Evolutionary conservation across 2,113 vertebrate genomes (phyloP).

Genomic region (Tympanuchus pallidicinctus): DNA sequence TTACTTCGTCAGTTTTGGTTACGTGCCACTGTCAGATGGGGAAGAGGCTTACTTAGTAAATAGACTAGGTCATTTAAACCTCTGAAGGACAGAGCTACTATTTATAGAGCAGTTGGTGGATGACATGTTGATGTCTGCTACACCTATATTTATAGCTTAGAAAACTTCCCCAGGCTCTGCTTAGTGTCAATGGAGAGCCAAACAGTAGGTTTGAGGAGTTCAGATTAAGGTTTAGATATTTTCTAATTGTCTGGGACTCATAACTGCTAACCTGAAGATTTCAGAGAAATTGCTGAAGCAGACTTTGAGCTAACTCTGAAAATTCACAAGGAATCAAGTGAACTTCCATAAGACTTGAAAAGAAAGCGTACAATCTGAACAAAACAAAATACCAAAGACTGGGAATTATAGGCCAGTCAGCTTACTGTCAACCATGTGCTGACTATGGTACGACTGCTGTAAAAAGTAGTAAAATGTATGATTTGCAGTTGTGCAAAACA

Average conservation of each 20-base stretch:
- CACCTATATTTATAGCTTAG: not conserved
- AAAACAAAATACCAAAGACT: not conserved
- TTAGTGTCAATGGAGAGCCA: not conserved
- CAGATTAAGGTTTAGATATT: not conserved
- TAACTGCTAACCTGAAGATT: not conserved
- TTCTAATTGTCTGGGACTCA: not conserved
- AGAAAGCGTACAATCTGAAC: not conserved
- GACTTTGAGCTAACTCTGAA: not conserved
- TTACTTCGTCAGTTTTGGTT: not conserved
- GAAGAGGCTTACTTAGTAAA: not conserved
- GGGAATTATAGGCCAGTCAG: not conserved
- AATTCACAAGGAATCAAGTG: not conserved
- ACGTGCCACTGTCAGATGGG: not conserved
- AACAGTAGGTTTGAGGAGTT: not conserved
- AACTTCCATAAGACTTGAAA: not conserved
- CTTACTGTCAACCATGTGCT: not conserved
- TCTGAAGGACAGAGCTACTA: not conserved
- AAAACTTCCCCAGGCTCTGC: not conserved
- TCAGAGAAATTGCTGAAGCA: not conserved
- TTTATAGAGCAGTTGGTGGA: not conserved
- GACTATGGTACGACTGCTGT: not conserved
- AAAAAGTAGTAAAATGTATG: not conserved
- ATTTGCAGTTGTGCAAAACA: not conserved
- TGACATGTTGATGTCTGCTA: not conserved
- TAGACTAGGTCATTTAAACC: not conserved